Base-by-base conservation (phyloP, 2,888 invertebrate species). In the Urechis unicinctus region DNA sequence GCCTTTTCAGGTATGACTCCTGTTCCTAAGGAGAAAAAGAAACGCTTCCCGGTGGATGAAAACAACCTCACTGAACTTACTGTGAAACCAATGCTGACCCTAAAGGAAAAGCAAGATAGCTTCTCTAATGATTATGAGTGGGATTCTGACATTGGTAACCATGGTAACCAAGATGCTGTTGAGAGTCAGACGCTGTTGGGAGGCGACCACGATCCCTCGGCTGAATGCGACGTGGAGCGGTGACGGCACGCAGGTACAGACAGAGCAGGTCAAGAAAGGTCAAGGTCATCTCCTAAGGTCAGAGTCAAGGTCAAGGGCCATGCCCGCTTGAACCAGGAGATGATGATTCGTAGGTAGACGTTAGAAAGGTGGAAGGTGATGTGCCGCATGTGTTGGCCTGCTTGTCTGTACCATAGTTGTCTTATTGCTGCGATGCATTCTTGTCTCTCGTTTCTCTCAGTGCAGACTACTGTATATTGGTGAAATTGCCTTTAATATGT, bases 61-160 rank as follows among this genome's bases (percentile, higher is more conserved):
- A 42, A 36, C 21, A 29, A 41, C 29, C 41, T 50, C 9, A 21
- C 28, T 1, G 56, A 56, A 29, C 44, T 56, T 9, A 45, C 50
- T 13, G 47, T 56, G 24, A 53, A 53, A 42, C 56, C 56, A 1
- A 50, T 55, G 43, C 22, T 24, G 30, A n/a, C 41, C 3, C 28
- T 29, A 24, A 28, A 31, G 2, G 49, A 48, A 29, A 52, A 56
- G 29, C 53, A 50, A 17, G 56, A 54, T 22, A 54, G 50, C 43
- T 29, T 56, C 43, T 60, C 57, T 9, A 55, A 56, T 31, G 61
- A 61, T 21, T 61, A 59, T 36, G 61, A 61, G 43, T 61, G 61
- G 61, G 61, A 61, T 50, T 36, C 36, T 9, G 36, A 36, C 36
- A 17, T 36, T 9, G 36, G 36, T 9, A 17, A 17, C 9, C 9